These are phyloP conservation scores for Turnix velox DNA, from an alignment of 2,113 vertebrate species.

Conservation along the genomic window DNA sequence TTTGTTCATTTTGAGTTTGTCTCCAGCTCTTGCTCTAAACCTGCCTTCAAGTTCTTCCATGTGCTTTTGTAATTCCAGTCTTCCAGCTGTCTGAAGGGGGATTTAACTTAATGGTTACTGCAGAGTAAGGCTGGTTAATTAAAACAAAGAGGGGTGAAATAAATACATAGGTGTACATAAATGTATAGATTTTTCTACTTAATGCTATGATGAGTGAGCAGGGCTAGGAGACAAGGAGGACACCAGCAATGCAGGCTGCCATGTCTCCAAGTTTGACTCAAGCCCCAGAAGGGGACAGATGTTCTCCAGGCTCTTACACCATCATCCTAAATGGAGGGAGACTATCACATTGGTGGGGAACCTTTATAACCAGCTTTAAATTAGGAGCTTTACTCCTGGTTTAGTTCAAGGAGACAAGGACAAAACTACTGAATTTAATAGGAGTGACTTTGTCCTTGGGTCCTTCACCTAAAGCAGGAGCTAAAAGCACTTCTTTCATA, in stretches of 20 bases:
- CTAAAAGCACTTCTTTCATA: neutral
- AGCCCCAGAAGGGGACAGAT: neutral
- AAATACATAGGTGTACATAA: neutral
- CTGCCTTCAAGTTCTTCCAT: neutral
- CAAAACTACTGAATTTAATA: neutral
- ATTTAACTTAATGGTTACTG: neutral
- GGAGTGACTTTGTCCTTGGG: too few species aligned
- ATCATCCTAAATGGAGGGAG: neutral
- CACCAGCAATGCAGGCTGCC: accelerated
- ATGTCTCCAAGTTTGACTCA: neutral
- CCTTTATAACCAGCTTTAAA: neutral
- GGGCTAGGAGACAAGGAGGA: neutral
- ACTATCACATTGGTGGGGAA: neutral
- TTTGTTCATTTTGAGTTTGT: neutral
- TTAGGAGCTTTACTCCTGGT: neutral
- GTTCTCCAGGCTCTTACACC: accelerated
- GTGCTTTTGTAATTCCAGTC: neutral
- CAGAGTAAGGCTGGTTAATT: neutral
- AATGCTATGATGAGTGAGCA: neutral
- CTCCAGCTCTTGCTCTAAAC: neutral
- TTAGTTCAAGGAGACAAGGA: neutral
- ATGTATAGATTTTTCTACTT: neutral
- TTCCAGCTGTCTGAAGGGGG: neutral
- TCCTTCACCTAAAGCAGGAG: too few species aligned
- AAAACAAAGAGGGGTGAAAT: neutral